Base-by-base conservation (phyloP, 2,113 vertebrate species). In the Eulacestoma nigropectus region DNA sequence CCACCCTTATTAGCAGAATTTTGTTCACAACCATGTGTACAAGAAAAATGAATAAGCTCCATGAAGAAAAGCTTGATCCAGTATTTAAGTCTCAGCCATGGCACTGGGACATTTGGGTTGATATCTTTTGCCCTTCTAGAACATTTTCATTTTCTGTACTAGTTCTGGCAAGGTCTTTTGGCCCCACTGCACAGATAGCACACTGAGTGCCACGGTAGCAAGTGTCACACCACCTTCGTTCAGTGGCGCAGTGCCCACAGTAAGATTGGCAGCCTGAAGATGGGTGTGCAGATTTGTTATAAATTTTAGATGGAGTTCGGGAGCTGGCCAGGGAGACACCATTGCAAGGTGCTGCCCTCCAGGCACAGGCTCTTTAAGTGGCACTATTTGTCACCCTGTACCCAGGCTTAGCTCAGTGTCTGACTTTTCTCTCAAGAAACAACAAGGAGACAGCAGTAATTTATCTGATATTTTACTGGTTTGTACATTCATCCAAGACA, bases 301-400 rank as follows among this genome's bases (percentile, higher is more conserved):
- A 29, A 90, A 79, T n/a, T n/a, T 41, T 56, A 5, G 44, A 11
- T 7, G 35, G 52, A 63, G 11, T 47, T 64, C 0, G 0, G 57
- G 62, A 55, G 35, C 52, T 76, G 83, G 10, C 30, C 75, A 69
- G 33, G 1, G 2, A 59, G 37, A 69, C 6, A 59, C 41, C 10
- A 11, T 30, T 57, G 50, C 60, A 72, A 72, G 35, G 7, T 64
- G 33, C 56, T 92, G 64, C 35, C 3, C 30, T 56, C 33, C 47
- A 76, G 39, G 25, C 49, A 55, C 7, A 55, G 60, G 35, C 22
- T 62, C 65, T 65, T 46, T 52, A 33, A 29, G 27, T 27, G 68
- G 10, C 18, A 10, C 21, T 75, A 2, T 62, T 79, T 75, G 13
- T 84, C 3, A 3, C 56, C 59, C 35, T 55, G 22, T 29, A 33